A percentile compares a stretch with the other conserved stretches of the same genome.
These are phyloP conservation scores for Pampus argenteus DNA, from an alignment of 2,797 vertebrate genomes.

Conservation along the genomic window DNA sequence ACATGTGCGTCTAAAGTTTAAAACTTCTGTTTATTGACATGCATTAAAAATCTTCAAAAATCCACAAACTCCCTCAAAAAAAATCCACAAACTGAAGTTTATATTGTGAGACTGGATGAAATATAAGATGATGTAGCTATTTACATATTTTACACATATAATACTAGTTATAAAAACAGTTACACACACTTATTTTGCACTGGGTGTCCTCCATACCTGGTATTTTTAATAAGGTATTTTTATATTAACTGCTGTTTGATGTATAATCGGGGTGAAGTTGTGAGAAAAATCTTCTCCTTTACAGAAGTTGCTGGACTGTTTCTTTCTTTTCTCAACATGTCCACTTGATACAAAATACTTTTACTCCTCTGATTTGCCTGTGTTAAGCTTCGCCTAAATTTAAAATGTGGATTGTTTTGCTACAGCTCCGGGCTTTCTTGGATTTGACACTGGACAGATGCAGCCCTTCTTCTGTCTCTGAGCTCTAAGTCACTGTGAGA, in stretches of 20 bases:
- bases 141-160: no score
- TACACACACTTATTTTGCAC: constrained; percentile 2
- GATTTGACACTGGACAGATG: constrained; percentile 17
- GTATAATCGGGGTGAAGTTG: background rate
- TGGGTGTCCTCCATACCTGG: background rate
- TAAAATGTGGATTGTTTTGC: background rate
- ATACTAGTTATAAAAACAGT: constrained; percentile 24
- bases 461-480: constrained; percentile 26
- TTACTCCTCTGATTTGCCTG: background rate
- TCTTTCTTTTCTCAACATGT: background rate
- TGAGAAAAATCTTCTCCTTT: background rate
- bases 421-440: background rate
- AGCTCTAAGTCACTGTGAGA: constrained; percentile 53
- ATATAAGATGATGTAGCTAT: no score
- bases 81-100: background rate
- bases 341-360: background rate
- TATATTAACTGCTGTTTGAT: no score
- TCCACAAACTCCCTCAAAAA: no score
- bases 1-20: background rate
- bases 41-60: background rate
- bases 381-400: background rate
- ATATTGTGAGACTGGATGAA: no score
- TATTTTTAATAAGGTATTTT: no score
- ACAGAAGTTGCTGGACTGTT: background rate
- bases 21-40: background rate